A percentile compares a stretch with the other conserved stretches of the same genome.
These are phyloP conservation scores for Helostoma temminkii DNA, from an alignment of 2,797 vertebrate genomes.

Conservation along the genomic window DNA sequence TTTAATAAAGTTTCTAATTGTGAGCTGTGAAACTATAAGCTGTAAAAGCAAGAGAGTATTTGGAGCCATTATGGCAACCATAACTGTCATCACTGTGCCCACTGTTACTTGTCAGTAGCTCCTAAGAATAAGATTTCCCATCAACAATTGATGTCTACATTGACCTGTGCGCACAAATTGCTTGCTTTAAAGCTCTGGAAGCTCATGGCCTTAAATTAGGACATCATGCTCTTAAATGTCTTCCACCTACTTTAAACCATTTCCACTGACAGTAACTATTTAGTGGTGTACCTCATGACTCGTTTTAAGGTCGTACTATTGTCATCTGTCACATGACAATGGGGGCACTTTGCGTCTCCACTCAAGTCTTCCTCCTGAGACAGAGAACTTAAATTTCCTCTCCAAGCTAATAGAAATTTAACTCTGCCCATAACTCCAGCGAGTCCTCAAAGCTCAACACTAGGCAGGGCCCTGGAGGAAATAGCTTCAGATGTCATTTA, in stretches of 20 bases:
- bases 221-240: constrained; percentile 69
- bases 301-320: constrained; percentile 74
- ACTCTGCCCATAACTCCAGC: constrained; percentile 82
- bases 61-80: constrained; percentile 22
- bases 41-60: constrained; percentile 34
- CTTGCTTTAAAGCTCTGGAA: constrained; percentile 52
- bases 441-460: constrained; percentile 76
- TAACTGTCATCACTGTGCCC: constrained; percentile 17
- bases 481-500: constrained; percentile 88
- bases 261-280: constrained; percentile 73
- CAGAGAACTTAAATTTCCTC: constrained; percentile 82
- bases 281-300: constrained; percentile 68
- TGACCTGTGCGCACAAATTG: constrained; percentile 49
- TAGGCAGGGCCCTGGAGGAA: constrained; percentile 82
- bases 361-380: constrained; percentile 74
- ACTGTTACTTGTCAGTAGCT: constrained; percentile 42
- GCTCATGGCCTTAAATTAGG: constrained; percentile 62
- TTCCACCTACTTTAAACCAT: constrained; percentile 58
- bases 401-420: constrained; percentile 86
- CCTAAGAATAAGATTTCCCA: constrained; percentile 36
- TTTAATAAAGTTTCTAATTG: constrained; percentile 21
- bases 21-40: constrained; percentile 29
- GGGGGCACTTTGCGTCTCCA: constrained; percentile 72
- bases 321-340: constrained; percentile 82
- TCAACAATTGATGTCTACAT: constrained; percentile 47